Percentiles rank a stretch among this genome's conserved stretches.
Evolutionary conservation across 2,888 invertebrate species (phyloP).

Genomic region (Agrypnus murinus): DNA sequence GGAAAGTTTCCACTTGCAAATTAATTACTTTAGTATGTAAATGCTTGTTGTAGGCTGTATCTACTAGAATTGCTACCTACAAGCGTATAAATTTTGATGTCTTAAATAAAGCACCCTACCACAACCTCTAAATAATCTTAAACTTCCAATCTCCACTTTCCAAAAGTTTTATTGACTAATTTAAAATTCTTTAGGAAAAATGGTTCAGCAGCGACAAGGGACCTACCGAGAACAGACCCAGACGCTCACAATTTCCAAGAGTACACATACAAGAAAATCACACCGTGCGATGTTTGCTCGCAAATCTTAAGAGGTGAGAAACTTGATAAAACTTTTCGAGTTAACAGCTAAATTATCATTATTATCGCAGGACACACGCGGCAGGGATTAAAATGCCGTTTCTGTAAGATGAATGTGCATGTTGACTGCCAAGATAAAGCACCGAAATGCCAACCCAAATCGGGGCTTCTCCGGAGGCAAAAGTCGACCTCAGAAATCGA

Average conservation of each 20-base stretch:
- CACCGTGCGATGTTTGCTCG: constrained; percentile 94
- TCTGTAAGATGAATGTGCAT: constrained; percentile 94
- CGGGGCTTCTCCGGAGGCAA: constrained; percentile 87
- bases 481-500: constrained; percentile 92
- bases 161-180: constrained; percentile 1
- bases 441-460: constrained; percentile 89
- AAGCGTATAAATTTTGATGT: too few relatives aligned
- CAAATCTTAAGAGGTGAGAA: constrained; percentile 90
- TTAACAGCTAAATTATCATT: constrained; percentile 14
- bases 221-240: constrained; percentile 76
- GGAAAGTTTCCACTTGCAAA: too few relatives aligned
- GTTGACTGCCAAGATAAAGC: constrained; percentile 90
- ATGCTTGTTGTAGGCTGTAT: too few relatives aligned
- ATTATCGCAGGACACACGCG: constrained; percentile 85
- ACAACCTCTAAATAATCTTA: too few relatives aligned
- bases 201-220: constrained; percentile 78
- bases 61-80: too few relatives aligned
- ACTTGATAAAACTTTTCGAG: constrained; percentile 8
- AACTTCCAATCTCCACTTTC: not conserved
- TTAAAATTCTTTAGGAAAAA: constrained; percentile 77
- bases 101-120: too few relatives aligned
- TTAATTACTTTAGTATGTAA: too few relatives aligned
- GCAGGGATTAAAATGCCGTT: constrained; percentile 91
- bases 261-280: constrained; percentile 96
- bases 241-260: constrained; percentile 93